phyloP scores from a whole-genome alignment of 1,140 invertebrate genomes.

The Popillia japonica region DNA sequence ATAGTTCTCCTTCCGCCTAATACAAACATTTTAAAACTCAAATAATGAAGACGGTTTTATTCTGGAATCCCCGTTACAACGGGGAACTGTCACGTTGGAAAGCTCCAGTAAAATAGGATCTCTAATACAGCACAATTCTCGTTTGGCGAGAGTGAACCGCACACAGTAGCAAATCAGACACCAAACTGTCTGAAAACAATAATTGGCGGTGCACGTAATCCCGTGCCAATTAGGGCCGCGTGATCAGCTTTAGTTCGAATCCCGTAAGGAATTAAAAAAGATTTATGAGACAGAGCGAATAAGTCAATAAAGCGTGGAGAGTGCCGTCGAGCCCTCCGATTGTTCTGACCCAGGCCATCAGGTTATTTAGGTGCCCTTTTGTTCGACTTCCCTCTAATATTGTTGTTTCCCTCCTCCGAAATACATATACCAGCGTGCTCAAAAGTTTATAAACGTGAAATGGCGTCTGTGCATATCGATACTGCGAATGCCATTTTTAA shows the following conservation, averaged over 20 bases:
- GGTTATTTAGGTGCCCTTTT: no score
- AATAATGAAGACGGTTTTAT: no score
- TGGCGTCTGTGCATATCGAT: no score
- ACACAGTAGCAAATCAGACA: neutral
- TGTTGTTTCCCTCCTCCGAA: no score
- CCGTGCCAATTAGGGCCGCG: constrained; percentile 16
- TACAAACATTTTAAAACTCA: no score
- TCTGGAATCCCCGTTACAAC: no score
- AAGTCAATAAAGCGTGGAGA: constrained; percentile 21
- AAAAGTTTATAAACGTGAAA: no score
- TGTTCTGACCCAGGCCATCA: no score
- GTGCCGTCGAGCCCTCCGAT: no score
- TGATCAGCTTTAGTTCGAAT: constrained; percentile 22
- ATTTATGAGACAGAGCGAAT: constrained; percentile 19
- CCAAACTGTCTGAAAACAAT: constrained; percentile 21
- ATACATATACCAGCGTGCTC: no score
- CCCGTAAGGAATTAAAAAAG: constrained; percentile 28
- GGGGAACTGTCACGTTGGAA: neutral
- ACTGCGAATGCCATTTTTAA: neutral
- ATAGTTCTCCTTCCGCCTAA: no score
- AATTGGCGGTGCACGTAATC: constrained; percentile 28
- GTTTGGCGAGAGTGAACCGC: neutral
- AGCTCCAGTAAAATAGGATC: neutral
- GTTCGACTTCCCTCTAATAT: no score
- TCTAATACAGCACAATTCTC: neutral